A percentile compares a stretch with the other conserved stretches of the same genome.
Evolutionary conservation across 2,888 invertebrate genomes (phyloP).

Genomic region (Mamestra brassicae): DNA sequence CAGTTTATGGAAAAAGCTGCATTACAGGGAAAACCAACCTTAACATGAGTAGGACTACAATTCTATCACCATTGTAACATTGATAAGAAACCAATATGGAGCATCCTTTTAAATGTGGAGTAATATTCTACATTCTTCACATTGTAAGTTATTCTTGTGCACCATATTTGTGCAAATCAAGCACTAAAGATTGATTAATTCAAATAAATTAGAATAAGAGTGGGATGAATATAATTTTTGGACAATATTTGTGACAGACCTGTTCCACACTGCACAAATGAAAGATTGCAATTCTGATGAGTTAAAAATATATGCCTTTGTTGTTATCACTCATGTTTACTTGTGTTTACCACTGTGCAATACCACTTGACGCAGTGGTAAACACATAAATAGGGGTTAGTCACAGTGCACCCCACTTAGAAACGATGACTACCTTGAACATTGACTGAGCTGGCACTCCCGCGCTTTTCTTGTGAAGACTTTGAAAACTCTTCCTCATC

Average conservation of each 20-base stretch:
- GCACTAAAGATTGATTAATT: too few relatives aligned
- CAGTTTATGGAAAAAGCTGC: background rate
- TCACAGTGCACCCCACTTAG: background rate
- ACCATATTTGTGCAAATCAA: too few relatives aligned
- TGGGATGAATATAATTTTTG: background rate
- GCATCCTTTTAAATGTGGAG: too few relatives aligned
- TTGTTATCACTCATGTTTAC: too few relatives aligned
- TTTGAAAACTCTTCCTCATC: slow-evolving; percentile 59
- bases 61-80: background rate
- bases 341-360: background rate
- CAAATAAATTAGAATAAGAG: too few relatives aligned
- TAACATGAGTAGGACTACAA: too few relatives aligned
- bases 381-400: background rate
- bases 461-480: slow-evolving; percentile 64
- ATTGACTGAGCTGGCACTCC: slow-evolving; percentile 76
- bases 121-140: too few relatives aligned
- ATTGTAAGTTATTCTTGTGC: too few relatives aligned
- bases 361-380: background rate
- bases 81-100: background rate
- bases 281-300: too few relatives aligned
- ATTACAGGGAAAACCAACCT: background rate
- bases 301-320: background rate
- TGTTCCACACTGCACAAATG: background rate
- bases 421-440: slow-evolving; percentile 80
- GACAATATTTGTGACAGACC: background rate